phyloP scores from a whole-genome alignment of 2,888 invertebrate genomes.

The Tridacna crocea region DNA sequence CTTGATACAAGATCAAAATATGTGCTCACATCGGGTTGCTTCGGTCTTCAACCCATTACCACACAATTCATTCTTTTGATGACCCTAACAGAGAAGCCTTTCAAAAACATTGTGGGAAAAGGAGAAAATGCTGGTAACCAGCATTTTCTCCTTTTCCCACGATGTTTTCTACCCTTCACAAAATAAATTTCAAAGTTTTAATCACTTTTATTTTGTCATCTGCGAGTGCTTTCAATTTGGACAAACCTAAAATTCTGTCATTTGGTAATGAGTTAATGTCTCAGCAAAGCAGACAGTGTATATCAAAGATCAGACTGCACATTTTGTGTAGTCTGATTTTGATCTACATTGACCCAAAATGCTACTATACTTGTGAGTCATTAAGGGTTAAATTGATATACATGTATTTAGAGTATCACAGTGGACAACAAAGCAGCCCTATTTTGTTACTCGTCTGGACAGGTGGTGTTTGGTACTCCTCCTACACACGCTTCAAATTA shows the following conservation, averaged over 20 bases:
- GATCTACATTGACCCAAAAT: no score
- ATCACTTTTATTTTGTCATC: neutral
- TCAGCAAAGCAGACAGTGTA: neutral
- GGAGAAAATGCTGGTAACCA: neutral
- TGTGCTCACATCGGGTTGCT: no score
- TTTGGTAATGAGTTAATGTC: neutral
- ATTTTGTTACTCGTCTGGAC: no score
- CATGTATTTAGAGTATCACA: no score
- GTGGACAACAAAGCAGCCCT: no score
- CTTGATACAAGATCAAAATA: no score
- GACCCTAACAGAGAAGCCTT: neutral
- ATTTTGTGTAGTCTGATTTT: no score
- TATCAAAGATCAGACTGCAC: neutral
- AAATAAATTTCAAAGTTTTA: neutral
- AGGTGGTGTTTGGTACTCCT: no score
- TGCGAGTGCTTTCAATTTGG: neutral
- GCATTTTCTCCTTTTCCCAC: neutral
- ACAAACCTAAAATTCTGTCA: neutral
- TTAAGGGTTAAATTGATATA: no score
- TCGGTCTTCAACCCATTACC: neutral
- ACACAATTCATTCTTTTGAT: neutral
- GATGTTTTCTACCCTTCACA: neutral
- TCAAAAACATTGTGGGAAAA: neutral
- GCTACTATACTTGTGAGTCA: no score
- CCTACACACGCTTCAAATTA: no score